Base-by-base conservation (phyloP, 2,113 vertebrate species). In the Fregetta grallaria region DNA sequence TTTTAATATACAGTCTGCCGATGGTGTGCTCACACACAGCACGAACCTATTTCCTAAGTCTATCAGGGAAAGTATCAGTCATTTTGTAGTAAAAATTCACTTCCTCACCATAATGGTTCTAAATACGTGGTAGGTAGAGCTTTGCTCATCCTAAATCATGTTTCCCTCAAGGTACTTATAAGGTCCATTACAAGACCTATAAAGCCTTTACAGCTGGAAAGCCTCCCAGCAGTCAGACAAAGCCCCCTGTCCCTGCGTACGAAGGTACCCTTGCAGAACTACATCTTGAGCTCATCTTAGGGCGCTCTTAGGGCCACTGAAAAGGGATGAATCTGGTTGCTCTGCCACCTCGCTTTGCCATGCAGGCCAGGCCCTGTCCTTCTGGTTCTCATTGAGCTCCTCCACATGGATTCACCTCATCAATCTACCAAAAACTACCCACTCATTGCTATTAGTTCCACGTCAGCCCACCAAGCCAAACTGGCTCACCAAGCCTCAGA, bases 31-130 rank as follows among this genome's bases (percentile, higher is more conserved):
- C 80, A 82, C 67, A 80, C 50, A 80, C 36, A 90, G 40, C 74
- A 87, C 22, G 34, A 91, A 85, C 34, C 11, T 49, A 67, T 11
- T 94, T 91, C 73, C 73, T 79, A 61, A 20, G 16, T 11, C 77
- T 89, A 59, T 45, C 74, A 93, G 47, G 77, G 81, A 93, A 95
- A 92, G 29, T 68, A 82, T 86, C 62, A 27, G 45, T 88, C 76
- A 94, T 77, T 90, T 70, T 21, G 77, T 5, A 76, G 67, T 13
- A 81, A 75, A 75, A n/a, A 18, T 36, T 74, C n/a, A 29, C 45
- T 81, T 91, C 78, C 75, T 85, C 62, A 45, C 16, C 7, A 0
- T 16, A 75, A 77, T 0, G 0, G 15, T 68, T 90, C 83, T 68
- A 38, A 87, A 40, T 36, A 52, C 0, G 0, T 1, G 7, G 25